phyloP scores from a whole-genome alignment of 2,113 vertebrate genomes.

The Poicephalus gulielmi region DNA sequence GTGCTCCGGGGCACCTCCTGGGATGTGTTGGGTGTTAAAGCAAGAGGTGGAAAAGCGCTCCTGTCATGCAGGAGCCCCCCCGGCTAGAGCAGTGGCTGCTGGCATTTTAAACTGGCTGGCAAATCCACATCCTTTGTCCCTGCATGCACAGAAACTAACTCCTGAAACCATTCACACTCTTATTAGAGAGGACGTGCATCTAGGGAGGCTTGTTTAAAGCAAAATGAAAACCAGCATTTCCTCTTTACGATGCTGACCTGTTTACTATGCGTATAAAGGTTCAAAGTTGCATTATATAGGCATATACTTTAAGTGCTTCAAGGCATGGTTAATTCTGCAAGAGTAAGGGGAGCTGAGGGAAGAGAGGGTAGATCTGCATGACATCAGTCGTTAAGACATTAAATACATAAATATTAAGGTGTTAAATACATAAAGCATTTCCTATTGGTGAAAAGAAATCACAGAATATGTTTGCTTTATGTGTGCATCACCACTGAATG shows the following conservation, averaged over 20 bases:
- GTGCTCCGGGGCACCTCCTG: accelerated
- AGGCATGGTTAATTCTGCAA: not conserved
- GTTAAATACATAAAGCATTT: not conserved
- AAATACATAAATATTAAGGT: not conserved
- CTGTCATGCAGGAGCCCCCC: accelerated
- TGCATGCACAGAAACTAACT: not conserved
- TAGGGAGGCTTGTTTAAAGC: not conserved
- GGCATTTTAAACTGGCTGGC: not conserved
- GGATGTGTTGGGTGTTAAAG: accelerated
- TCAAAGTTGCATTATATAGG: not conserved
- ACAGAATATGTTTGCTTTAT: not conserved
- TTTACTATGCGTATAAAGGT: accelerated
- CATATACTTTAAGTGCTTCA: not conserved
- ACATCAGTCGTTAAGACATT: not conserved
- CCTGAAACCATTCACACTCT: not conserved
- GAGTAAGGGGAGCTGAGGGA: not conserved
- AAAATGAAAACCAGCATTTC: not conserved
- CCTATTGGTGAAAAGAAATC: not conserved
- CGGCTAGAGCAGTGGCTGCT: not conserved
- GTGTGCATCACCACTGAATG: not conserved
- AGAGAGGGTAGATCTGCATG: too few relatives aligned
- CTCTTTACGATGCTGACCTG: accelerated
- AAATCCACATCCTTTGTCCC: accelerated
- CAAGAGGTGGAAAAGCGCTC: too few relatives aligned
- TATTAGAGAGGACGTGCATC: too few relatives aligned